Base-by-base conservation (phyloP, 2,888 invertebrate species). In the Ommatoiulus sabulosus region DNA sequence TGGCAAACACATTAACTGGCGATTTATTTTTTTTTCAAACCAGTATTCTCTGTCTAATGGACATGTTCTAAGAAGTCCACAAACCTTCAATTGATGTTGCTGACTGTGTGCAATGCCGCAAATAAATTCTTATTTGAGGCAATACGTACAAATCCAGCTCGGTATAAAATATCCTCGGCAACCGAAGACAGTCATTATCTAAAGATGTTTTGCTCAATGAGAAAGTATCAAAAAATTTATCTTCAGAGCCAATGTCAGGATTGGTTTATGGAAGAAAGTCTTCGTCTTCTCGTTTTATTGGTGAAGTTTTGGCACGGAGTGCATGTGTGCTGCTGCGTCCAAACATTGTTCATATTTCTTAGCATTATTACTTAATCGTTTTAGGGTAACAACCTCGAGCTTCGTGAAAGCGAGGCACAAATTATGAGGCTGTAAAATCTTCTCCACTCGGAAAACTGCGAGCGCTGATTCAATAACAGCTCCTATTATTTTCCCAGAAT, bases 361-460 rank as follows among this genome's bases (percentile, higher is more conserved):
- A 63, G 63, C 63, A 63, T 63, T 63, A 63, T 63, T 63, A 63
- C 63, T 63, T 63, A 63, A 63, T 63, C 63, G 63, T 63, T 63
- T 63, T 63, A 63, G 63, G 63, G 63, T 63, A 63, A 63, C 63
- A 63, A 63, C 63, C 63, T n/a, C 63, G 63, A n/a, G 63, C 63
- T n/a, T 63, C 63, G 63, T 63, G 63, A 63, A 63, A 63, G 63
- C 63, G n/a, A 63, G n/a, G 63, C 63, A 63, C 63, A 12, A 63
- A 63, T 63, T 63, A 63, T 63, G 63, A n/a, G 63, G 63, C 63
- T n/a, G 63, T 63, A 63, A 63, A 63, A 63, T 63, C 63, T n/a
- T 63, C 63, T 12, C 10, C 63, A 63, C 63, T 63, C n/a, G n/a
- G n/a, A 63, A 63, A 63, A 63, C 63, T 63, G 63, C n/a, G 20